A percentile compares a stretch with the other conserved stretches of the same genome.
Evolutionary conservation across 1,140 invertebrate species (phyloP).

Genomic region (Augochlora pura): DNA sequence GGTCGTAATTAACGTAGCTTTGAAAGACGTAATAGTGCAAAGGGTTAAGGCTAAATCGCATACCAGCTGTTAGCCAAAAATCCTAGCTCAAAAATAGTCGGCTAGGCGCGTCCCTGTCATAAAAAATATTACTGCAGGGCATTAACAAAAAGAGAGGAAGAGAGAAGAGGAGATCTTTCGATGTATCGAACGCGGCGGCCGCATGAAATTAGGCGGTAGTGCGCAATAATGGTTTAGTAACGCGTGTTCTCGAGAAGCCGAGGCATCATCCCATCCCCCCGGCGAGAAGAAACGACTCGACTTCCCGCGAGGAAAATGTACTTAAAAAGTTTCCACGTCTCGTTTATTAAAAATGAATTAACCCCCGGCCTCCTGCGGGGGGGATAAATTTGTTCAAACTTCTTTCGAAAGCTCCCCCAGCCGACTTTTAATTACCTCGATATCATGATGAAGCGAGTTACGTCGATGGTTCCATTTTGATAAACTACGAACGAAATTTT

Average conservation of each 20-base stretch:
- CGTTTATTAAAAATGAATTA: conserved; percentile 75
- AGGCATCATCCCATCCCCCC: conserved; percentile 43
- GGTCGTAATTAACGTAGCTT: too few species aligned
- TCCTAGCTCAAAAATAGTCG: too few species aligned
- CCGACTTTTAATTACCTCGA: conserved; percentile 65
- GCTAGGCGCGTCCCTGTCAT: too few species aligned
- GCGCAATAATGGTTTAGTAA: conserved; percentile 61
- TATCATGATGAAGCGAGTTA: conserved; percentile 19
- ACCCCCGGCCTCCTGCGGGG: conserved; percentile 52
- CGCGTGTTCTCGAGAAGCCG: conserved; percentile 56
- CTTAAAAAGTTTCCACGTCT: conserved; percentile 71
- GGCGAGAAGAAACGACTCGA: conserved; percentile 15
- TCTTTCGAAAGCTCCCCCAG: conserved; percentile 32
- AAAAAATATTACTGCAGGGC: too few species aligned
- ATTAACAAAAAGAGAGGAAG: too few species aligned
- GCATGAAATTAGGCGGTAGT: conserved; percentile 62
- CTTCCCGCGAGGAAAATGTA: conserved; percentile 52
- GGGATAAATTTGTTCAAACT: conserved; percentile 69
- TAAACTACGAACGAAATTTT: conserved; percentile 21
- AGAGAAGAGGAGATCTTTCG: conserved; percentile 9
- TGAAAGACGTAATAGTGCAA: too few species aligned
- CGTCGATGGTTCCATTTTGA: background rate
- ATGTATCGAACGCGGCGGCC: conserved; percentile 50
- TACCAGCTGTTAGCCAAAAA: too few species aligned
- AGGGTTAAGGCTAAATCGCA: too few species aligned